These are phyloP conservation scores for Euproctis similis DNA, from an alignment of 2,888 invertebrate genomes.

Conservation along the genomic window DNA sequence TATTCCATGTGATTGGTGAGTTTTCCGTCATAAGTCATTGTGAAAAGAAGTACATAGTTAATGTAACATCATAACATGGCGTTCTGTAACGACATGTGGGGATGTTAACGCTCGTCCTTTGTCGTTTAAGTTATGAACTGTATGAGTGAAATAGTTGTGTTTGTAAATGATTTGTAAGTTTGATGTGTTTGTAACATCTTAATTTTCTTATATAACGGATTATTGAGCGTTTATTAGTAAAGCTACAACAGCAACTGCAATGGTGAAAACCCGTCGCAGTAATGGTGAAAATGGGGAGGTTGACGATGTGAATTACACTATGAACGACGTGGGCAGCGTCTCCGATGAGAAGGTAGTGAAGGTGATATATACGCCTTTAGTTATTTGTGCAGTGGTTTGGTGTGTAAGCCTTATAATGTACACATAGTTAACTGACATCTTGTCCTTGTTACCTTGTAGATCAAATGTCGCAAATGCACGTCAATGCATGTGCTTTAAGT, in stretches of 20 bases:
- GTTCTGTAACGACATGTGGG: slow-evolving; percentile 66
- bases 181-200: slow-evolving; percentile 39
- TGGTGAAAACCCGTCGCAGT: slow-evolving; percentile 76
- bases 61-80: slow-evolving; percentile 67
- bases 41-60: slow-evolving; percentile 38
- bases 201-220: slow-evolving; percentile 46
- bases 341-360: slow-evolving; percentile 74
- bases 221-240: too few species aligned
- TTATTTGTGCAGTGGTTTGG: slow-evolving; percentile 34
- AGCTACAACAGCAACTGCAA: slow-evolving; percentile 56
- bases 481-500: slow-evolving; percentile 54
- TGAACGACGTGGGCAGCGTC: slow-evolving; percentile 67
- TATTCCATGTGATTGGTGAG: slow-evolving; percentile 47
- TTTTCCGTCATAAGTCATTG: slow-evolving; percentile 33
- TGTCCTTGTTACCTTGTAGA: slow-evolving; percentile 44
- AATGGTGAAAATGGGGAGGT: slow-evolving; percentile 72
- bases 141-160: slow-evolving; percentile 31
- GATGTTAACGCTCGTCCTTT: slow-evolving; percentile 61
- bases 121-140: slow-evolving; percentile 48
- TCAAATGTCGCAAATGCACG: slow-evolving; percentile 34
- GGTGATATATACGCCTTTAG: slow-evolving; percentile 54
- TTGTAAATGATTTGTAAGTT: slow-evolving; percentile 36
- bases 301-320: slow-evolving; percentile 64
- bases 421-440: slow-evolving; percentile 43
- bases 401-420: slow-evolving; percentile 38